These are phyloP conservation scores for Hystrix brachyura DNA, from an alignment of 2,113 vertebrate genomes.

Conservation along the genomic window DNA sequence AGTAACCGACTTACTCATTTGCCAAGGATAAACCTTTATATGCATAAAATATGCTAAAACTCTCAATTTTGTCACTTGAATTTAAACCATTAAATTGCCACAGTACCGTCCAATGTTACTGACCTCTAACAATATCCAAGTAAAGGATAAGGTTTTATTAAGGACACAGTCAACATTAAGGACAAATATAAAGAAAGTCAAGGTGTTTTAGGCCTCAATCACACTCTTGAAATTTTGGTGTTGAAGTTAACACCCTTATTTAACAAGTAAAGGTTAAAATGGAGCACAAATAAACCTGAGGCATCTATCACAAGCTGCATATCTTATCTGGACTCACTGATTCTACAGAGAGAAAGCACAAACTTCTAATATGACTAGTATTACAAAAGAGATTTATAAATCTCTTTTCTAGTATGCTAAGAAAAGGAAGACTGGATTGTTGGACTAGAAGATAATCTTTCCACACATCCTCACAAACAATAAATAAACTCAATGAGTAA, in stretches of 20 bases:
- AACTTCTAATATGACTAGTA: neutral
- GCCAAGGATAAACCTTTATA: constrained; percentile 46
- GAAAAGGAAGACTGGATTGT: neutral
- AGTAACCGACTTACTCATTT: constrained; percentile 34
- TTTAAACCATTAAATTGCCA: constrained; percentile 7
- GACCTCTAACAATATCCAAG: neutral
- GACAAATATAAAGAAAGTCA: neutral
- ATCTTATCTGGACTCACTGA: neutral
- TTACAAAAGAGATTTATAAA: neutral
- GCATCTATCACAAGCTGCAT: neutral
- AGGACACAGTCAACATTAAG: neutral
- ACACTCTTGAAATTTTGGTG: constrained; percentile 31
- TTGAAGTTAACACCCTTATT: neutral
- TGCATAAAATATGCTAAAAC: constrained; percentile 33
- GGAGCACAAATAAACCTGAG: neutral
- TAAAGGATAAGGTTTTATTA: neutral
- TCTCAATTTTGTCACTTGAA: neutral
- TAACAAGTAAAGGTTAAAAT: constrained; percentile 10
- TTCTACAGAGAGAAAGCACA: neutral
- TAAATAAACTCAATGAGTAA: neutral
- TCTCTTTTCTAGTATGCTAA: neutral
- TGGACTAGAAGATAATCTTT: neutral
- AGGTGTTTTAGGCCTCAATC: neutral
- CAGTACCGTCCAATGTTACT: neutral
- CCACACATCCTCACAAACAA: neutral